These are phyloP conservation scores for Helogale parvula DNA, from an alignment of 2,113 vertebrate species.

Conservation along the genomic window DNA sequence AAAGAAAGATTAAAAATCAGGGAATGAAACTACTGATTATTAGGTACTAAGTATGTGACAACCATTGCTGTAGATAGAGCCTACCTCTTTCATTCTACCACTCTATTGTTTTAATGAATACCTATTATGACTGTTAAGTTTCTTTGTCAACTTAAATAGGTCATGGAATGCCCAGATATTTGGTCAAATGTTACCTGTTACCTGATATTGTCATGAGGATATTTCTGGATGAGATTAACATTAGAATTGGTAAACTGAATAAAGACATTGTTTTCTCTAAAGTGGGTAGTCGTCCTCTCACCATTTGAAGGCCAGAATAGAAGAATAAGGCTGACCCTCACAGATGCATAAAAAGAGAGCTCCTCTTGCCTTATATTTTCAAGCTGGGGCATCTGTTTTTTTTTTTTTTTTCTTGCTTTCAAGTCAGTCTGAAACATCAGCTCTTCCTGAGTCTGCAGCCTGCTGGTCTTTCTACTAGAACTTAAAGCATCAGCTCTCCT, in stretches of 20 bases:
- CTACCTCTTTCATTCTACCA: background rate
- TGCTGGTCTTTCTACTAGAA: background rate
- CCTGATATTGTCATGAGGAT: background rate
- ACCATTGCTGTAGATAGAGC: background rate
- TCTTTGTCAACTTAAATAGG: too few relatives aligned
- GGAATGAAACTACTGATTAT: background rate
- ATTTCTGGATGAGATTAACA: background rate
- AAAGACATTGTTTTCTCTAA: background rate
- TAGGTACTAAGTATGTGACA: background rate
- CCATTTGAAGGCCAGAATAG: background rate
- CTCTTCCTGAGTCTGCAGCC: background rate
- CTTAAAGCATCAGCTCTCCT: background rate
- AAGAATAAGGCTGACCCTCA: background rate
- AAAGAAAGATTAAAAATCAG: background rate
- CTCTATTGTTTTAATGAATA: background rate
- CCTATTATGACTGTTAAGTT: background rate
- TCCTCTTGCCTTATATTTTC: background rate
- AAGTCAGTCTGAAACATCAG: background rate
- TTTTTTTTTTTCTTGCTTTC: background rate
- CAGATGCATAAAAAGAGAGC: background rate
- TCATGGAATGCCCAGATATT: background rate
- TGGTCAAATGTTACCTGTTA: background rate
- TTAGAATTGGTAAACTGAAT: background rate
- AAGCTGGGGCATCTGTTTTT: background rate
- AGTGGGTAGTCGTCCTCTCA: background rate